These are phyloP conservation scores for Cavia aperea DNA, from an alignment of 2,113 vertebrate species.

Conservation along the genomic window DNA sequence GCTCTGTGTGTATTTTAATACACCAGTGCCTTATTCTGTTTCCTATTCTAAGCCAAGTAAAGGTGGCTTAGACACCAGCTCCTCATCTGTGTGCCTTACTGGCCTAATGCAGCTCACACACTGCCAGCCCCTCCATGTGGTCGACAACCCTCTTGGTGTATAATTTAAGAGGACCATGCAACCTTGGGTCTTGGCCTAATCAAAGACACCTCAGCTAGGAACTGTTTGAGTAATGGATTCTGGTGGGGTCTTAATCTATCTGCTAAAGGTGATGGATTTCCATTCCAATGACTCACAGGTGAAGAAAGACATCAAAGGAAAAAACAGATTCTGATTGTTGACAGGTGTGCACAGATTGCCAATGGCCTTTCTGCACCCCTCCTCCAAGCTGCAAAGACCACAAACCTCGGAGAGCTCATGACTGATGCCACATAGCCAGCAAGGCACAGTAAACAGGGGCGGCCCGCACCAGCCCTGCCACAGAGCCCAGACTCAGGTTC, in stretches of 20 bases:
- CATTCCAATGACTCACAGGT: slow-evolving; percentile 55
- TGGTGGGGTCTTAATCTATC: slow-evolving; percentile 51
- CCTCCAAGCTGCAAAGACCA: neutral
- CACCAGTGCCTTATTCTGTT: neutral
- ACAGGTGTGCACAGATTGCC: slow-evolving; percentile 32
- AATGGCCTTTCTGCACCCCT: neutral
- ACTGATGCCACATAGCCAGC: fast-evolving
- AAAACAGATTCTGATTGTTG: slow-evolving; percentile 24
- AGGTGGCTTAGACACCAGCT: neutral
- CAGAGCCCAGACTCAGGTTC: neutral
- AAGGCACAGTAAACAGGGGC: neutral
- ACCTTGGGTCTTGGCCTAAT: slow-evolving; percentile 46
- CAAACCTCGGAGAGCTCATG: neutral
- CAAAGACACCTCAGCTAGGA: slow-evolving; percentile 54
- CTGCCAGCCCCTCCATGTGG: neutral
- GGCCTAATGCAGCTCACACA: neutral
- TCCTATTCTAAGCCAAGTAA: neutral
- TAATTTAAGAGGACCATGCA: slow-evolving; percentile 48
- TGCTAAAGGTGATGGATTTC: slow-evolving; percentile 50
- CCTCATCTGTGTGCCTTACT: neutral
- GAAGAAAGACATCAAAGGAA: slow-evolving; percentile 54
- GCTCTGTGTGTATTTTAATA: neutral
- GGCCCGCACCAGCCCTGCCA: neutral
- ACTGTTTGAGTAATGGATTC: slow-evolving; percentile 47
- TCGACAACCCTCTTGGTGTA: slow-evolving; percentile 11